Base-by-base conservation (phyloP, 2,888 invertebrate genomes). In the Rotaria sp. region DNA sequence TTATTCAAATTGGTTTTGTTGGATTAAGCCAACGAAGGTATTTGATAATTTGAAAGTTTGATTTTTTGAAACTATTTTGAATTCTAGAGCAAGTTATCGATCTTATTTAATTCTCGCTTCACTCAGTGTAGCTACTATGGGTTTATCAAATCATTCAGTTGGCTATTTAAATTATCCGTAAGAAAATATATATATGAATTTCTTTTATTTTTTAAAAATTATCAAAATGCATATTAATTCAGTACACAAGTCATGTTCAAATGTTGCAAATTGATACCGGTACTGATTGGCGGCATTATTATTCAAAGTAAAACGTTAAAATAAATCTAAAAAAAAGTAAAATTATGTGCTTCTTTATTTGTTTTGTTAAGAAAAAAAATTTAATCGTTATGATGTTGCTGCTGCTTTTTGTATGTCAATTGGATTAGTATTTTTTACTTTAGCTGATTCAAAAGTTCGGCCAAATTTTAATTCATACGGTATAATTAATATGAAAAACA, bases 261-360 rank as follows among this genome's bases (percentile, higher is more conserved):
- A 91, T 96, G 96, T 90, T 98, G 97, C 91, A 98, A 98, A 91
- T 93, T 97, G 0, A 96, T 97, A 89, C 97, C 97, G 0, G 97
- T 97, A 0, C 93, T 98, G 90, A 93, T 96, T 87, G 97, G 97
- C 41, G 96, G 96, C 88, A 95, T 97, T 88, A 90, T 97, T 85
- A 96, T 97, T 89, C 94, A 97, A 92, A 92, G 93, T 90, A 80
- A 45, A 89, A 89, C 88, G 50, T 30, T 88, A 2, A 80, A 35
- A 30, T 26, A 50, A 50, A 35, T 24, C 30, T 26, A 50, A 15
- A 80, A 41, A 57, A 5, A 26, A 59, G 1, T 45, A 45, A 48
- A 26, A 24, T 10, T 8, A 3, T 13, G 1, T 24, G 7, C 41
- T 2, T 21, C 45, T 26, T 26, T 26, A 30, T 30, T 48, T 55